Evolutionary conservation across 2,797 vertebrate species (phyloP), one percentile per base, ranked within the genome.

Genomic region (Rhinatrema bivittatum): DNA sequence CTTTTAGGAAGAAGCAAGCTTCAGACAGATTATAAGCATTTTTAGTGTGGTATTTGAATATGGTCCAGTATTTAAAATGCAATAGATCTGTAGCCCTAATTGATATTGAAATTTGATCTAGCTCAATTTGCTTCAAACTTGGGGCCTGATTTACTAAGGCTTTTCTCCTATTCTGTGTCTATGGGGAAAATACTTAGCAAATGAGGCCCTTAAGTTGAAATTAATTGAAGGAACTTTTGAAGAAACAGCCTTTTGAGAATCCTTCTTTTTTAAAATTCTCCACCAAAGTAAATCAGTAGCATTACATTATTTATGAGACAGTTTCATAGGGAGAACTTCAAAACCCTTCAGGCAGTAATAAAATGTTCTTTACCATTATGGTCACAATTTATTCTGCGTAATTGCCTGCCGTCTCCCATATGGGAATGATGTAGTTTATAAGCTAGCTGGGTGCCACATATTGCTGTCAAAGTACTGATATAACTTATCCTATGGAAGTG

Each of bases 251-350:
- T 32, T 61, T 57, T 44, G 37, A 62, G 67, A 56, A 43, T 42
- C 31, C 57, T 57, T 50, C 41, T 39, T 50, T 51, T 22, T 43
- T 67, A 52, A 51, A 52, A 51, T 45, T 56, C 50, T 19, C 25
- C 42, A 66, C 42, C 53, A 20, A 60, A 72, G 58, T 62, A 70
- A 76, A 74, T 74, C 61, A 60, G 56, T 74, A 32, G 19, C 53
- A 48, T 58, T 78, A 66, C 75, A 78, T 76, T 76, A 78, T 75
- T 76, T 65, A 74, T 34, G 5, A 68, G 60, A 57, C 60, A 63
- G 60, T 74, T 72, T 75, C 66, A 64, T 62, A 70, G 60, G 66
- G 52, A 65, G 61, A 72, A 62, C 53, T 67, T 74, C 57, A 57
- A 74, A 75, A 26, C 53, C 66, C 68, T 70, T 48, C 28, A 59